Percentiles rank a stretch among this genome's conserved stretches.
phyloP scores from a whole-genome alignment of 2,888 invertebrate species.

The Lamellibrachia columna region DNA sequence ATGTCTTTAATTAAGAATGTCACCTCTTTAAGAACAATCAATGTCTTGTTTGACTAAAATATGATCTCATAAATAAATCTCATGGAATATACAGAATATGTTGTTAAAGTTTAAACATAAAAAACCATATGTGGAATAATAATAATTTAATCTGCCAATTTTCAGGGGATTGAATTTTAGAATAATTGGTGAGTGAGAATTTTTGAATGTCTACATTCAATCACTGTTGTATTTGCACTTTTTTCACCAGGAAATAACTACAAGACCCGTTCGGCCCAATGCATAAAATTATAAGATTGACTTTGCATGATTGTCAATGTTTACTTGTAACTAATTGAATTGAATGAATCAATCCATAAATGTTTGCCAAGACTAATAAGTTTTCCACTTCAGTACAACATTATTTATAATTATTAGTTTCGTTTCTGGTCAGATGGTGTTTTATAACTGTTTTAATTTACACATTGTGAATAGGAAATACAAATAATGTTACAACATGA shows the following conservation, averaged over 20 bases:
- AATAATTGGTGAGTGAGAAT: slow-evolving; percentile 3
- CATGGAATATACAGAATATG: no score
- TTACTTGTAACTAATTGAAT: neutral
- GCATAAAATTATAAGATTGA: neutral
- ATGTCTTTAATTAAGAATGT: no score
- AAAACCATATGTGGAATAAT: neutral
- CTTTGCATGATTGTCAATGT: neutral
- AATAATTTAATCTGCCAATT: neutral
- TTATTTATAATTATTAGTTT: no score
- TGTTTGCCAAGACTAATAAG: neutral
- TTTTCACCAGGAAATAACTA: neutral
- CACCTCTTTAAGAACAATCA: no score
- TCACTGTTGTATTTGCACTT: neutral
- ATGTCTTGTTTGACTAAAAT: no score
- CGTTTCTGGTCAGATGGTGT: no score
- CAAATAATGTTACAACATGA: no score
- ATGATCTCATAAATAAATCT: no score
- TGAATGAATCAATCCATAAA: neutral
- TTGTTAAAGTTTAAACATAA: neutral
- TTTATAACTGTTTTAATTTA: neutral
- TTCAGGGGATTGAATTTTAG: neutral
- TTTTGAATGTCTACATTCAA: neutral
- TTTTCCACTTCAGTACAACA: neutral
- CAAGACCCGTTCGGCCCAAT: neutral
- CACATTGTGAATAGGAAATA: neutral